Evolutionary conservation across 2,888 invertebrate species (phyloP).

Genomic region (Melikaiella ostensackeni): DNA sequence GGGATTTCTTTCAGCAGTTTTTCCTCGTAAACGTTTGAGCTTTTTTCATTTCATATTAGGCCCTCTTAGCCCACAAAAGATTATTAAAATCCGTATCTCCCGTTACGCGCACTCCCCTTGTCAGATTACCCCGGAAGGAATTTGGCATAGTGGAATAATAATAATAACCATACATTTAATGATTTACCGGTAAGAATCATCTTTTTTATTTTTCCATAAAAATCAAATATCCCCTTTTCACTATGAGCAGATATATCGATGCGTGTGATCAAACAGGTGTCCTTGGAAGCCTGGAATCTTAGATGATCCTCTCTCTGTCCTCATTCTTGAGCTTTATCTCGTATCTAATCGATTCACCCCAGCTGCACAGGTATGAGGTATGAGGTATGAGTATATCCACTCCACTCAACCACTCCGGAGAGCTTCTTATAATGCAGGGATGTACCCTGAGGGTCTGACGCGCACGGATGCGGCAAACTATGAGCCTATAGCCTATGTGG

Average conservation of each 20-base stretch:
- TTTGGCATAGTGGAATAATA: no score
- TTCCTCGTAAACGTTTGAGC: no score
- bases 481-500: slow-evolving; percentile 40
- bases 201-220: no score
- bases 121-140: no score
- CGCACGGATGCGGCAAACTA: slow-evolving; percentile 22
- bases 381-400: background rate
- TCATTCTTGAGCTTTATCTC: background rate
- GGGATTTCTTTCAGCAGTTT: no score
- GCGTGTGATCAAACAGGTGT: background rate
- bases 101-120: no score
- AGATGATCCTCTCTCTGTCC: background rate
- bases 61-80: no score
- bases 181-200: no score
- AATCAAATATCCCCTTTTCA: background rate
- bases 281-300: background rate
- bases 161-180: no score
- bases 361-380: background rate
- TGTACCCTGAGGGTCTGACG: slow-evolving; percentile 20
- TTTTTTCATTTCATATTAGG: no score
- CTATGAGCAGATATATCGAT: background rate
- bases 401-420: background rate
- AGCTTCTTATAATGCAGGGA: slow-evolving; percentile 34
- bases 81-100: no score
- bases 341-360: background rate